Evolutionary conservation across 1,140 invertebrate genomes (phyloP).

Genomic region (Drosophila repleta): DNA sequence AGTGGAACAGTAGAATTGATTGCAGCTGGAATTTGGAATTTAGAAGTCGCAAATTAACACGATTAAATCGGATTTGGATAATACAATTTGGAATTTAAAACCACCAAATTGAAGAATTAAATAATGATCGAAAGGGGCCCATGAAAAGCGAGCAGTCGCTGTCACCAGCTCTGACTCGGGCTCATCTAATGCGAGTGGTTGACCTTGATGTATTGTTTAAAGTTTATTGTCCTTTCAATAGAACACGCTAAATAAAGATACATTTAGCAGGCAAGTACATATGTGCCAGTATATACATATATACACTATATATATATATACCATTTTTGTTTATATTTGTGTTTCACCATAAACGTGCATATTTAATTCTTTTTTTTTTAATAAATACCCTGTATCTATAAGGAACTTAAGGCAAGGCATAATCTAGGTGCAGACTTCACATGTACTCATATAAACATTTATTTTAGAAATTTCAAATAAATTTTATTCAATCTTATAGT

Average conservation of each 20-base stretch:
- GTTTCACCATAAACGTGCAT: constrained; percentile 48
- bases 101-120: constrained; percentile 35
- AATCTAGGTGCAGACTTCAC: too few relatives aligned
- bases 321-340: constrained; percentile 9
- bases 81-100: constrained; percentile 40
- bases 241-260: constrained; percentile 78
- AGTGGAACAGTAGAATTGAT: constrained; percentile 11
- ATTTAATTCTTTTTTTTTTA: constrained; percentile 42
- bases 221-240: constrained; percentile 83
- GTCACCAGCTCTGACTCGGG: constrained; percentile 13
- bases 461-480: too few relatives aligned
- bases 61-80: constrained; percentile 30
- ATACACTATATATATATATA: constrained; percentile 1
- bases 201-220: constrained; percentile 69
- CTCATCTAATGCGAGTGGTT: constrained; percentile 75
- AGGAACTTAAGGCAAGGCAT: neutral
- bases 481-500: too few relatives aligned
- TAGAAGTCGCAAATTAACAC: constrained; percentile 1
- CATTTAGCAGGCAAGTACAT: constrained; percentile 53
- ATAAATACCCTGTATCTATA: neutral
- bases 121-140: constrained; percentile 35
- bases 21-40: neutral
- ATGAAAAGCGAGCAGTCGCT: constrained; percentile 23
- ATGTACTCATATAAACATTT: too few relatives aligned
- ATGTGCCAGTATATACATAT: constrained; percentile 4